Base-by-base conservation (phyloP, 2,888 invertebrate species). In the Leptopilina drosophilae region DNA sequence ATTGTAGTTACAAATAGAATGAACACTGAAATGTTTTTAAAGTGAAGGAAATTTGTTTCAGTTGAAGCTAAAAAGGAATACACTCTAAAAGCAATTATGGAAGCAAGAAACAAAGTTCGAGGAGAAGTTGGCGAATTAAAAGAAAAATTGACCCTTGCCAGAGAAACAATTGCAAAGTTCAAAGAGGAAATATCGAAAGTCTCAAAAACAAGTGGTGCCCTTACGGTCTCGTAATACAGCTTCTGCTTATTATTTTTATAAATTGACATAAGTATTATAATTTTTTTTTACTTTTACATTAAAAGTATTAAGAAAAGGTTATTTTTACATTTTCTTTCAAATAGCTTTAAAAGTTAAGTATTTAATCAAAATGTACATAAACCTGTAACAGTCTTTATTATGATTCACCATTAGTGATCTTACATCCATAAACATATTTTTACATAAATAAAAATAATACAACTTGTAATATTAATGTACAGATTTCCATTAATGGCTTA, bases 31-130 rank as follows among this genome's bases (percentile, higher is more conserved):
- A 5, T 49, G 20, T 20, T 20, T 20, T 20, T 20, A 20, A 20
- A 20, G 1, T 20, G 20, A 20, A 20, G 20, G 1, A 20, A 20
- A 1, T 66, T 77, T 79, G 8, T n/a, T 53, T 66, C 92, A 98
- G 98, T 98, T 94, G 98, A 98, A 92, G 96, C 96, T 9, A 97
- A 96, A 87, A 97, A 97, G 90, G 95, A 95, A 64, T 95, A 95
- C 85, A 96, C 97, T 0, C 89, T 96, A 77, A 95, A 95, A 86
- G 95, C 95, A 77, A 96, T 98, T 85, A 91, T 95, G 64, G 94
- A 95, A 49, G 96, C 97, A 0, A 97, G 97, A 89, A 94, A 94
- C 46, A 97, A 96, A 90, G 96, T 98, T 1, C 94, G 96, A 82
- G 92, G 93, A 53, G 98, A 98, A 91, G 97, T 98, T 77, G 92